These are phyloP conservation scores for Nomada flava DNA, from an alignment of 2,888 invertebrate genomes.

Conservation along the genomic window DNA sequence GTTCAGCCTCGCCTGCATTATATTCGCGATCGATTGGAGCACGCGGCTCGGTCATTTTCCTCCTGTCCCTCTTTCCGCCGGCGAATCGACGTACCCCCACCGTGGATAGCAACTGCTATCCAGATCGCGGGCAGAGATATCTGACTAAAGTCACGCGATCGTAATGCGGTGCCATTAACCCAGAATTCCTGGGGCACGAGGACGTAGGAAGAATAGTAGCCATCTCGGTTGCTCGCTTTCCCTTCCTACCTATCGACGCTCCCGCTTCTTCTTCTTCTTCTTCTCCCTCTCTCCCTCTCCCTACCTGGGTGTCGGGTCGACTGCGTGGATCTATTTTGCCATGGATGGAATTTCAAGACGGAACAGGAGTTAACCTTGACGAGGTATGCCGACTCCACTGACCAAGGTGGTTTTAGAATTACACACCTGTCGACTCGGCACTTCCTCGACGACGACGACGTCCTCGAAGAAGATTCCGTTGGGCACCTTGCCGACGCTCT, in stretches of 20 bases:
- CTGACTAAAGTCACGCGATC: constrained; percentile 70
- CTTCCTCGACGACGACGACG: neutral
- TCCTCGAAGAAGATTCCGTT: neutral
- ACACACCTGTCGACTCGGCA: constrained; percentile 41
- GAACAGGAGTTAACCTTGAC: constrained; percentile 72
- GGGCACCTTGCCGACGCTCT: constrained; percentile 2
- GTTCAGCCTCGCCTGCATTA: constrained; percentile 47
- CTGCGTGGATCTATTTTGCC: constrained; percentile 50
- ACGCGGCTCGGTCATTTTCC: constrained; percentile 40
- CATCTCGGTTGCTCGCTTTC: constrained; percentile 19
- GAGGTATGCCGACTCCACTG: constrained; percentile 67
- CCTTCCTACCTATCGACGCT: constrained; percentile 2
- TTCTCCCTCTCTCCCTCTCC: neutral
- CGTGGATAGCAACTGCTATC: constrained; percentile 41
- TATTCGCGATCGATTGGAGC: constrained; percentile 59
- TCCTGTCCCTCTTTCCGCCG: neutral
- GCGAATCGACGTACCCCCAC: neutral
- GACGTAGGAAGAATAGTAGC: constrained; percentile 48
- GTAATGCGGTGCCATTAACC: constrained; percentile 73
- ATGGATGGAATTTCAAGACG: constrained; percentile 72
- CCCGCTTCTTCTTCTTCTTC: constrained; percentile 9
- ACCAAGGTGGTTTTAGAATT: constrained; percentile 69
- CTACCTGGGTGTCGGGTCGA: constrained; percentile 10
- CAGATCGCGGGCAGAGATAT: constrained; percentile 69
- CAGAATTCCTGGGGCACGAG: constrained; percentile 68